These are phyloP conservation scores for Parauchenoglanis ngamensis DNA, from an alignment of 2,797 vertebrate genomes.

Conservation along the genomic window DNA sequence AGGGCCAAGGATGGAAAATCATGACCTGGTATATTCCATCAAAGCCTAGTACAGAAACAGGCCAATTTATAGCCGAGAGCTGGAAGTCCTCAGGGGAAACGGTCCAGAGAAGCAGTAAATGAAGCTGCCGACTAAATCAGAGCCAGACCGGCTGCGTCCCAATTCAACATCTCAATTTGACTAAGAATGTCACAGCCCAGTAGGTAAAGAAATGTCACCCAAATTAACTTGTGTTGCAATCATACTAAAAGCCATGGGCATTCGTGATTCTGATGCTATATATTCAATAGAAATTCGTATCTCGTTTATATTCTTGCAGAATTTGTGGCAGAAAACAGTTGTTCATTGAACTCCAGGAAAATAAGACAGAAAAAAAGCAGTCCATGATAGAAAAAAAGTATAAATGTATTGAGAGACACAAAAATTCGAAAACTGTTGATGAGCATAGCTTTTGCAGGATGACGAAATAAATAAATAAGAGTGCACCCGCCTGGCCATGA, in stretches of 20 bases:
- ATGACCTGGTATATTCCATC: constrained; percentile 19
- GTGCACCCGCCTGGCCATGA: constrained; percentile 79
- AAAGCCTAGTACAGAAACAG: constrained; percentile 41
- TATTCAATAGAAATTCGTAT: not conserved
- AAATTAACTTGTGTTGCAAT: constrained; percentile 1
- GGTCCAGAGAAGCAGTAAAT: constrained; percentile 30
- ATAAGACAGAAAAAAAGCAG: constrained; percentile 11
- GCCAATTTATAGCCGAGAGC: constrained; percentile 37
- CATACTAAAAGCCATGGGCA: not conserved
- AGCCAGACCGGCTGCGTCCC: constrained; percentile 18
- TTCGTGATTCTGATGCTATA: not conserved
- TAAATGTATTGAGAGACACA: constrained; percentile 23
- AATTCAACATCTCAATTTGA: constrained; percentile 43
- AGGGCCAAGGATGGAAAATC: constrained; percentile 37
- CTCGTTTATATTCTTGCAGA: constrained; percentile 1
- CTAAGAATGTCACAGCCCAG: constrained; percentile 19
- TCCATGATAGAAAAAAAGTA: not conserved
- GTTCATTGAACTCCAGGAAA: not conserved
- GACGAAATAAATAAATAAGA: constrained; percentile 78
- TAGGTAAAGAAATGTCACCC: constrained; percentile 19
- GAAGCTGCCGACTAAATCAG: constrained; percentile 32
- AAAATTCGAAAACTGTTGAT: constrained; percentile 49
- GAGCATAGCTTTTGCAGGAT: constrained; percentile 69
- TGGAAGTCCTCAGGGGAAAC: constrained; percentile 23
- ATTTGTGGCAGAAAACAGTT: constrained; percentile 19